These are phyloP conservation scores for Diloba caeruleocephala DNA, from an alignment of 2,888 invertebrate genomes.

Conservation along the genomic window DNA sequence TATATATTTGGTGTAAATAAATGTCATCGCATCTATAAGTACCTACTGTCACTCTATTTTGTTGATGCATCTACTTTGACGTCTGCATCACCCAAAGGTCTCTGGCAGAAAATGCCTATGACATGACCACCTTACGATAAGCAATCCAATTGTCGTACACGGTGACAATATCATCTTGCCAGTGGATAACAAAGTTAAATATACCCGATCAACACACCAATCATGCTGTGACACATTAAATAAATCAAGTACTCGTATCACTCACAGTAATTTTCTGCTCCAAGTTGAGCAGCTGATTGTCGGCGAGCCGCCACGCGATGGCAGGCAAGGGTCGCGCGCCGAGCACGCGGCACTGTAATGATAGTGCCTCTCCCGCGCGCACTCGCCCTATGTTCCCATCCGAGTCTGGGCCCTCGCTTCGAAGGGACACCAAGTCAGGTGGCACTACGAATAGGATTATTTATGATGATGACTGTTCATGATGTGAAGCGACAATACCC, in stretches of 20 bases:
- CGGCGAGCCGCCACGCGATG: constrained; percentile 73
- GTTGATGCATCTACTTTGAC: too few relatives aligned
- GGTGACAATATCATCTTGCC: neutral
- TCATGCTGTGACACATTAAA: constrained; percentile 5
- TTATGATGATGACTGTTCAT: neutral
- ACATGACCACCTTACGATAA: too few relatives aligned
- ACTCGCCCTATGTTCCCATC: constrained; percentile 62
- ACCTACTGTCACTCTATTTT: too few relatives aligned
- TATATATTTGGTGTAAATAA: too few relatives aligned
- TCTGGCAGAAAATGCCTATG: too few relatives aligned
- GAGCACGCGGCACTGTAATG: constrained; percentile 79
- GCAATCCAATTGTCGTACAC: too few relatives aligned
- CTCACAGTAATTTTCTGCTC: constrained; percentile 77
- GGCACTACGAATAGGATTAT: constrained; percentile 65
- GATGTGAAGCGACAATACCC: too few relatives aligned
- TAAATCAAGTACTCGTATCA: constrained; percentile 9
- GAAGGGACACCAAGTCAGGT: constrained; percentile 76
- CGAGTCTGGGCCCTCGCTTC: constrained; percentile 54
- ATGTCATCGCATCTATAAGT: too few relatives aligned
- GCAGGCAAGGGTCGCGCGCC: constrained; percentile 79
- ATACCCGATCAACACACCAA: constrained; percentile 5
- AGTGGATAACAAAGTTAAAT: neutral
- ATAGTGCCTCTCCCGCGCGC: constrained; percentile 66
- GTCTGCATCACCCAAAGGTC: too few relatives aligned
- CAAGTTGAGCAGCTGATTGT: constrained; percentile 67